Base-by-base conservation (phyloP, 2,888 invertebrate genomes). In the Ophion costatus region DNA sequence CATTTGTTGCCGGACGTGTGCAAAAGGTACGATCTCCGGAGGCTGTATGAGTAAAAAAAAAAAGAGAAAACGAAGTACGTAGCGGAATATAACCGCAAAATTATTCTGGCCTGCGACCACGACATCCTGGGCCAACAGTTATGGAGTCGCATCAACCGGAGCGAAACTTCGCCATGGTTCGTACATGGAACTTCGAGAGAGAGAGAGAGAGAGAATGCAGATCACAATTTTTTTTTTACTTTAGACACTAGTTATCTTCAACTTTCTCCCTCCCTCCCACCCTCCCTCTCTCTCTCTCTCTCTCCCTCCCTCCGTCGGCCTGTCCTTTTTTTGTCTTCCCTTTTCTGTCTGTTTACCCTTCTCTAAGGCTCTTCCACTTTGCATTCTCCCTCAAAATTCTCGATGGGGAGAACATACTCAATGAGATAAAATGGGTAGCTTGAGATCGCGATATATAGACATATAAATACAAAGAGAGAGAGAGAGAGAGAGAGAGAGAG, bases 221-320 rank as follows among this genome's bases (percentile, higher is more conserved):
- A 82, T 84, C 66, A 61, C 82, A 79, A 82, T 38, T 76, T 79
- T 82, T 76, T 79, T 82, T 79, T 38, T 51, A 14, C 71, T 29
- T 42, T 33, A 76, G 75, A 61, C 66, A 75, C 80, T 83, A 64
- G 77, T 85, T 69, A 5, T 38, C 24, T 56, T 74, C 75, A 33
- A 14, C 17, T 45, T 64, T 29, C 45, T 38, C 75, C 45, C 51
- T 56, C 56, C 73, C 77, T 45, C 29, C 56, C n/a, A n/a, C 33
- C n/a, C 38, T 73, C 20, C 14, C 38, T 38, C 29, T 71, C n/a
- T 64, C 33, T 61, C 42, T 57, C 38, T 38, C 38, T 38, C 38
- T 38, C 38, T 38, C 79, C 45, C 51, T 56, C 42, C 73, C 73
- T 45, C 9, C 7, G 38, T 38, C 38, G 5, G 6, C 38, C 38